Base-by-base conservation (phyloP, 2,113 vertebrate species). In the Oostethus manadensis region DNA sequence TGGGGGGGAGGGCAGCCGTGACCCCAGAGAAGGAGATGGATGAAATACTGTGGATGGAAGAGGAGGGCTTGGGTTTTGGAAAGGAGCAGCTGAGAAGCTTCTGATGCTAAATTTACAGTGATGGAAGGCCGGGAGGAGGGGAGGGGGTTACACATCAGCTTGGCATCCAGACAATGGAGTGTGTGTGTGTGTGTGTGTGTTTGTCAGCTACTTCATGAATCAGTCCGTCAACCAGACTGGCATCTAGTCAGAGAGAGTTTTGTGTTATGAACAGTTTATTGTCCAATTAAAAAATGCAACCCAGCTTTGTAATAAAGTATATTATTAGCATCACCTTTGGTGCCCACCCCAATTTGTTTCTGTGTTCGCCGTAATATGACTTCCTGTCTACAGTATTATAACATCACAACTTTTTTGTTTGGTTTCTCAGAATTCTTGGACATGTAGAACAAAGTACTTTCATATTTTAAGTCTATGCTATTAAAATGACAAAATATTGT, bases 51-150 rank as follows among this genome's bases (percentile, higher is more conserved):
- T 47, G 73, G 81, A 84, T 86, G 73, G 77, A 81, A 88, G 82
- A 88, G 86, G 82, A 82, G 80, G 81, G 85, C 84, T 89, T 84
- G 64, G 72, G 87, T 88, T 87, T 79, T 80, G 86, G 81, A 87
- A 82, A 85, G 81, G 70, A 86, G 77, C 84, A 81, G 88, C 73
- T 82, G 81, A 85, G 87, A 85, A 87, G 79, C 82, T 89, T 87
- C 72, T 87, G 87, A 80, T 89, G 83, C 93, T 95, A 95, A 93
- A 94, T 94, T 93, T 94, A 91, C 79, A 68, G 65, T 61, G 64
- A 76, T 66, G 68, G 59, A 84, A 87, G 74, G 79, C 55, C 62
- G 79, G 58, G 57, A 60, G 74, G 76, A 40, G 22, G 56, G 56
- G 21, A 54, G 56, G 26, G 63, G 56, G 48, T 83, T 80, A 84